A percentile compares a stretch with the other conserved stretches of the same genome.
Evolutionary conservation across 2,797 vertebrate genomes (phyloP).

Genomic region (Ctenopoma kingsleyae): DNA sequence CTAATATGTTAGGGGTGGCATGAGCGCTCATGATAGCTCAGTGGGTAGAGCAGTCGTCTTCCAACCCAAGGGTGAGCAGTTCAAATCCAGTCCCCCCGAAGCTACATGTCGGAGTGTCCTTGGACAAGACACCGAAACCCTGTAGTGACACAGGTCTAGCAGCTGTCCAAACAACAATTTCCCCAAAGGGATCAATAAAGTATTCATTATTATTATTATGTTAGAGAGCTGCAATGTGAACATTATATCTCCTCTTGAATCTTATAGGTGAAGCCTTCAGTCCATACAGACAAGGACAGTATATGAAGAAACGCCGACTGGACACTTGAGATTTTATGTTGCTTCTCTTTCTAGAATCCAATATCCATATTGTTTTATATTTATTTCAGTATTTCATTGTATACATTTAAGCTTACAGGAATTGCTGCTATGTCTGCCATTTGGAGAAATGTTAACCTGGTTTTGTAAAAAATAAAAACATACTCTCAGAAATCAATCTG

Average conservation of each 20-base stretch:
- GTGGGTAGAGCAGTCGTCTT: too few relatives aligned
- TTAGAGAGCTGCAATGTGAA: not conserved
- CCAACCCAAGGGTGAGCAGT: too few relatives aligned
- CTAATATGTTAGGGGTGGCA: too few relatives aligned
- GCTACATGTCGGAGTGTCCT: too few relatives aligned
- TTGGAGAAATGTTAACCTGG: slow-evolving; percentile 11
- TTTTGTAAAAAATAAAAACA: slow-evolving; percentile 31
- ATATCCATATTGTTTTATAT: slow-evolving; percentile 16
- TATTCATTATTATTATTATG: too few relatives aligned
- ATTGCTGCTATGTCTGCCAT: slow-evolving; percentile 26
- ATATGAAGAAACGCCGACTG: slow-evolving; percentile 84
- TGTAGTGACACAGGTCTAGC: too few relatives aligned
- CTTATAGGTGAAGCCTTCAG: slow-evolving; percentile 70
- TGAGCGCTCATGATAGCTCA: too few relatives aligned
- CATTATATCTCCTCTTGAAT: not conserved
- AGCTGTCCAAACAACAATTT: too few relatives aligned
- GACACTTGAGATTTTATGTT: slow-evolving; percentile 64
- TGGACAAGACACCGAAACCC: too few relatives aligned
- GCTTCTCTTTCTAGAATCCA: not conserved
- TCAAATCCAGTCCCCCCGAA: too few relatives aligned
- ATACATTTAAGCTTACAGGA: not conserved
- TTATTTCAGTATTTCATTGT: slow-evolving; percentile 29
- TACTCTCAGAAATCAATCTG: not conserved
- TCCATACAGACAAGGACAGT: slow-evolving; percentile 79
- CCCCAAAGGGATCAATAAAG: too few relatives aligned